Percentiles rank a stretch among this genome's conserved stretches.
phyloP scores from a whole-genome alignment of 2,113 vertebrate genomes.

The Ovibos moschatus region DNA sequence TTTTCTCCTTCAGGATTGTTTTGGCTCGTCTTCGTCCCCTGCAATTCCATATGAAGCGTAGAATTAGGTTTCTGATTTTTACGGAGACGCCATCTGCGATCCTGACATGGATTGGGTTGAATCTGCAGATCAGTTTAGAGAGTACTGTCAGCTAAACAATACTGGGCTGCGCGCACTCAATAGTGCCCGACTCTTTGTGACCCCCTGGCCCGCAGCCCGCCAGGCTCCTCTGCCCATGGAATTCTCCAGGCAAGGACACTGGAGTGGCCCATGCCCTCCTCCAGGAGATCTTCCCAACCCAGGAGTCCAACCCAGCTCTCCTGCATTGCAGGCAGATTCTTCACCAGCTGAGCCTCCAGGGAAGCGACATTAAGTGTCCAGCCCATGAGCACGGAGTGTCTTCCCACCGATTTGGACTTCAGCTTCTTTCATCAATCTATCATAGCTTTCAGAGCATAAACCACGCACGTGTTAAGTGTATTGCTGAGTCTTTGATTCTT shows the following conservation, averaged over 20 bases:
- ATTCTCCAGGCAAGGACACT: neutral
- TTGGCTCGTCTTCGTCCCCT: neutral
- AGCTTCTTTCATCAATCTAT: neutral
- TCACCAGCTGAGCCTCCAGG: neutral
- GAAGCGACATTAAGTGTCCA: neutral
- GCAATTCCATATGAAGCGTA: neutral
- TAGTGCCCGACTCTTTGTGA: accelerated
- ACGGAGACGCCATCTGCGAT: neutral
- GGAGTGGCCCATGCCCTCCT: neutral
- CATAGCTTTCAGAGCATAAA: neutral
- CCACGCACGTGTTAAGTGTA: neutral
- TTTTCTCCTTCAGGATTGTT: neutral
- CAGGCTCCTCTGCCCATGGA: neutral
- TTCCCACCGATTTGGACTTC: neutral
- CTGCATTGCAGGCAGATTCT: neutral
- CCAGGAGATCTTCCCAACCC: neutral
- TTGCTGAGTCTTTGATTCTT: neutral
- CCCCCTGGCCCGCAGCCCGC: neutral
- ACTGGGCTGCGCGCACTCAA: accelerated
- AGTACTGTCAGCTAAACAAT: neutral
- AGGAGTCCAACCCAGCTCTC: neutral
- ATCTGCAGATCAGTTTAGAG: neutral
- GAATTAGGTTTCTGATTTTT: neutral
- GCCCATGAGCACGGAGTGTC: neutral
- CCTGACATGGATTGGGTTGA: neutral